phyloP scores from a whole-genome alignment of 2,113 vertebrate species.

The Ctenomys sociabilis region DNA sequence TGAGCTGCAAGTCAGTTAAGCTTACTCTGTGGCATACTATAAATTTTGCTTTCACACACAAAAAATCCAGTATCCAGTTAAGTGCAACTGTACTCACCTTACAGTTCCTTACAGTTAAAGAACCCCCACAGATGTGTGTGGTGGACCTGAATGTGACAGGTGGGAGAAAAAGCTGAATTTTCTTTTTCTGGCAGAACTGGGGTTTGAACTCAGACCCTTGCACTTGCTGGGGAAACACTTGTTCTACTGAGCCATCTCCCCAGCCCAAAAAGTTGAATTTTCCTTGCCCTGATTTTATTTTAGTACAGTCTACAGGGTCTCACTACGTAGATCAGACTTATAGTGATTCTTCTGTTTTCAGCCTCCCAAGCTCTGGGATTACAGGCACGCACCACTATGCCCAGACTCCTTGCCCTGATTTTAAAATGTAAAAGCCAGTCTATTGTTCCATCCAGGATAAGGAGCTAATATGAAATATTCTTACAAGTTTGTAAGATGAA shows the following conservation, averaged over 20 bases:
- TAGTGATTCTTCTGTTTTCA: too few species aligned
- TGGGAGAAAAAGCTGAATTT: background rate
- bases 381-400: too few species aligned
- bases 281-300: background rate
- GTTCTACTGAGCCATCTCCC: too few species aligned
- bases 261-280: background rate
- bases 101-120: background rate
- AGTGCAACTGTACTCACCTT: too few species aligned
- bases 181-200: too few species aligned
- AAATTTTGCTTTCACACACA: background rate
- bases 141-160: background rate
- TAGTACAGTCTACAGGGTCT: too few species aligned
- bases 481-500: background rate
- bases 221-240: too few species aligned
- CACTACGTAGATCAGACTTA: too few species aligned
- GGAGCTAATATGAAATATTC: background rate
- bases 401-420: background rate
- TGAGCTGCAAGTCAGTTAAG: background rate
- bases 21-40: background rate
- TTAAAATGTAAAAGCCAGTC: slow-evolving; percentile 5
- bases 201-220: too few species aligned
- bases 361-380: too few species aligned
- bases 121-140: background rate
- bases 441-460: background rate
- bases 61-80: background rate